Evolutionary conservation across 2,113 vertebrate genomes (phyloP).

Genomic region (Psilopogon haemacephalus): DNA sequence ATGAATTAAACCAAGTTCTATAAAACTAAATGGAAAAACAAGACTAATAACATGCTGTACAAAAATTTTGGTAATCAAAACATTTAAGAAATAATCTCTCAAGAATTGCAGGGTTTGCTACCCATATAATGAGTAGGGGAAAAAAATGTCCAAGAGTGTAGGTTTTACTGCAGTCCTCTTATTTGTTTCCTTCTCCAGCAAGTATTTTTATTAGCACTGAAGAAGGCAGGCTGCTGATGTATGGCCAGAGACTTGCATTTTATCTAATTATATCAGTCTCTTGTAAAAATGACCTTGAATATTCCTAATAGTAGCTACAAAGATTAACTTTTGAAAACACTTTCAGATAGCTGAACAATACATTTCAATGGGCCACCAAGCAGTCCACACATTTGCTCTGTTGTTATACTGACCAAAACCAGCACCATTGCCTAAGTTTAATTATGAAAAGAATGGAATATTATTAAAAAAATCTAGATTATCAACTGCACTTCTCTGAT

Average conservation of each 20-base stretch:
- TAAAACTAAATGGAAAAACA: background rate
- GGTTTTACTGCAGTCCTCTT: background rate
- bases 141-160: rapidly evolving
- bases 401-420: background rate
- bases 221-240: background rate
- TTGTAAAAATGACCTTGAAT: background rate
- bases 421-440: background rate
- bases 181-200: background rate
- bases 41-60: background rate
- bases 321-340: background rate
- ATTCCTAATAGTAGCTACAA: background rate
- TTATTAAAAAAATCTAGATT: background rate
- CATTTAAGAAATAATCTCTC: background rate
- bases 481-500: background rate
- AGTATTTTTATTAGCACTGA: conserved; percentile 18
- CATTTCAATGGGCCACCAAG: background rate
- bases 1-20: background rate
- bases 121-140: background rate
- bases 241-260: background rate
- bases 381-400: background rate
- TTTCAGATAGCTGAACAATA: background rate
- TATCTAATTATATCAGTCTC: background rate
- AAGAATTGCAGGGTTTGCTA: background rate
- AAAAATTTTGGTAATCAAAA: background rate
- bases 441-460: background rate